These are phyloP conservation scores for Megalurothrips usitatus DNA, from an alignment of 2,888 invertebrate genomes.

Conservation along the genomic window DNA sequence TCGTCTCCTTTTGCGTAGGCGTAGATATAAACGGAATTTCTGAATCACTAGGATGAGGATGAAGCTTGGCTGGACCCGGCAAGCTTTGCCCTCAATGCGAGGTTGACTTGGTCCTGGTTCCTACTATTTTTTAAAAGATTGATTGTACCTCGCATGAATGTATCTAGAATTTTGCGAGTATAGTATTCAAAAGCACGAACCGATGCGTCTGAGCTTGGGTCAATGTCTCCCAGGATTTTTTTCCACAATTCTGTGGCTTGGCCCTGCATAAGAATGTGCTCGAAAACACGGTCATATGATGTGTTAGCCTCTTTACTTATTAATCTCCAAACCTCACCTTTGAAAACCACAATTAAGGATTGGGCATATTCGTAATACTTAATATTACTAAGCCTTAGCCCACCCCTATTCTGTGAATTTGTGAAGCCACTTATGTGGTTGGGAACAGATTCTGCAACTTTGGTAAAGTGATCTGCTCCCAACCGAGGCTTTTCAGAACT, in stretches of 20 bases:
- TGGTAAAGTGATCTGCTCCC: neutral
- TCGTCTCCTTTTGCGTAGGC: no score
- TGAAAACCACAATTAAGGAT: neutral
- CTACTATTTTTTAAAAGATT: neutral
- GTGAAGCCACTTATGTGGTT: neutral
- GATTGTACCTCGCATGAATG: neutral
- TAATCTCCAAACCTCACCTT: neutral
- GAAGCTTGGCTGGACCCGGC: neutral
- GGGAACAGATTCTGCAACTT: neutral
- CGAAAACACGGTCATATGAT: neutral
- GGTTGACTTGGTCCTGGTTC: neutral
- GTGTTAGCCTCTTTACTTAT: neutral
- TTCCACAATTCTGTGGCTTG: neutral
- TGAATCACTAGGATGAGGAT: neutral
- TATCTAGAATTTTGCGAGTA: neutral
- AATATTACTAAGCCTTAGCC: neutral
- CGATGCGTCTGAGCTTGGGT: neutral
- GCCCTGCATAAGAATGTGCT: neutral
- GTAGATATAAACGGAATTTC: neutral
- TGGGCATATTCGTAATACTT: neutral
- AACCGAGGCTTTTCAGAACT: neutral
- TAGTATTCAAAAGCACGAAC: neutral
- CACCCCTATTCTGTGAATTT: neutral
- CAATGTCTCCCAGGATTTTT: neutral
- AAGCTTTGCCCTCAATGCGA: neutral